phyloP scores from a whole-genome alignment of 53 echinoderm and acorn worm species.

The Hippasteria phrygiana region DNA sequence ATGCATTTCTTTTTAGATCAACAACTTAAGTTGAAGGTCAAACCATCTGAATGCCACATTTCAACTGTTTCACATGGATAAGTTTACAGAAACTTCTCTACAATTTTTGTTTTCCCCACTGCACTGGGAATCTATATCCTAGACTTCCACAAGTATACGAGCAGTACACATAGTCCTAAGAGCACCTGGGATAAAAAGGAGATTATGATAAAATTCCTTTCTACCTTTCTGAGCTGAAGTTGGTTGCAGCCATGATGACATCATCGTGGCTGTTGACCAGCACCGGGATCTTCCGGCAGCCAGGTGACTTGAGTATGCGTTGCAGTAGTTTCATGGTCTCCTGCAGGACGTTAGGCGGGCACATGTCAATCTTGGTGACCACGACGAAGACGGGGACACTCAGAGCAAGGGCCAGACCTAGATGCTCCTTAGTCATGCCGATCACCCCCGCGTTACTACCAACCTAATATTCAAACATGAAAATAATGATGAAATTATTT shows the following conservation, averaged over 20 bases:
- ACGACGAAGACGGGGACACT: constrained; percentile 98
- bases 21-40: too few relatives aligned
- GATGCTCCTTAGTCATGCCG: constrained; percentile 99
- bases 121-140: too few relatives aligned
- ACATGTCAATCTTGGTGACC: constrained; percentile 99
- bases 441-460: constrained; percentile 98
- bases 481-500: not conserved
- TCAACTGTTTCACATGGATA: too few relatives aligned
- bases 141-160: too few relatives aligned
- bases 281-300: constrained; percentile 97
- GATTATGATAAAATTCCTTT: not conserved
- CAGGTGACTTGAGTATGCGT: constrained; percentile 96
- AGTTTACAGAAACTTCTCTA: too few relatives aligned
- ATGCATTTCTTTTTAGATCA: too few relatives aligned
- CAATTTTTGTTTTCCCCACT: too few relatives aligned
- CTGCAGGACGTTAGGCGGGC: constrained; percentile 96
- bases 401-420: constrained; percentile 93
- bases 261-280: constrained; percentile 95
- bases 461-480: constrained; percentile 61
- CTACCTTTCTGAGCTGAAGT: constrained; percentile 99
- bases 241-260: constrained; percentile 95
- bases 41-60: too few relatives aligned
- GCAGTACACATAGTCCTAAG: too few relatives aligned
- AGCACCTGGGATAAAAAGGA: not conserved
- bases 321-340: constrained; percentile 95